phyloP scores from a whole-genome alignment of 2,113 vertebrate species.

The Pygoscelis adeliae region DNA sequence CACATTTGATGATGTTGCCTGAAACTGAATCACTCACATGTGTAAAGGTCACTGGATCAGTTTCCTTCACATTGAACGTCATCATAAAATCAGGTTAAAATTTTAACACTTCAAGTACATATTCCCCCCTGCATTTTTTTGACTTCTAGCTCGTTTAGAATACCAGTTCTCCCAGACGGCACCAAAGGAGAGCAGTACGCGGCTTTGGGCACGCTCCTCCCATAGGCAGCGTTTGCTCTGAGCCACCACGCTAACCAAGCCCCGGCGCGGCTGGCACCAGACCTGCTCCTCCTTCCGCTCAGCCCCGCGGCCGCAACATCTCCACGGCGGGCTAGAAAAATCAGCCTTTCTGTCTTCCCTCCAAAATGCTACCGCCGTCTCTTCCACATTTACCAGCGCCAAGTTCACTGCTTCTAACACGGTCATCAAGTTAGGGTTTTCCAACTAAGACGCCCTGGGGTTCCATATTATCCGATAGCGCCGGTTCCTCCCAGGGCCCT shows the following conservation, averaged over 20 bases:
- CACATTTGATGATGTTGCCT: neutral
- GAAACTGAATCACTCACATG: fast-evolving
- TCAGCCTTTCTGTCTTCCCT: neutral
- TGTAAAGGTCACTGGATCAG: neutral
- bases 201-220: neutral
- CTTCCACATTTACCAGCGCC: neutral
- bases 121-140: too few species aligned
- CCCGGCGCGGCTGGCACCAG: fast-evolving
- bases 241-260: neutral
- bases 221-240: too few species aligned
- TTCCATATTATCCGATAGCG: fast-evolving
- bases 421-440: neutral
- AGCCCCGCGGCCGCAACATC: fast-evolving
- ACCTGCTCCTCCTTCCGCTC: neutral
- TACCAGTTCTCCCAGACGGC: too few species aligned
- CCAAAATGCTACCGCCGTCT: too few species aligned
- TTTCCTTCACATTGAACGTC: neutral
- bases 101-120: neutral
- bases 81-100: fast-evolving
- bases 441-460: neutral
- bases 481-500: neutral
- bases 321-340: neutral
- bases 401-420: too few species aligned
- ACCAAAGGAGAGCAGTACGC: fast-evolving
- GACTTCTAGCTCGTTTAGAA: neutral